Conservation (phyloP, 1,140 invertebrate genomes). For the Onthophagus taurus region DNA sequence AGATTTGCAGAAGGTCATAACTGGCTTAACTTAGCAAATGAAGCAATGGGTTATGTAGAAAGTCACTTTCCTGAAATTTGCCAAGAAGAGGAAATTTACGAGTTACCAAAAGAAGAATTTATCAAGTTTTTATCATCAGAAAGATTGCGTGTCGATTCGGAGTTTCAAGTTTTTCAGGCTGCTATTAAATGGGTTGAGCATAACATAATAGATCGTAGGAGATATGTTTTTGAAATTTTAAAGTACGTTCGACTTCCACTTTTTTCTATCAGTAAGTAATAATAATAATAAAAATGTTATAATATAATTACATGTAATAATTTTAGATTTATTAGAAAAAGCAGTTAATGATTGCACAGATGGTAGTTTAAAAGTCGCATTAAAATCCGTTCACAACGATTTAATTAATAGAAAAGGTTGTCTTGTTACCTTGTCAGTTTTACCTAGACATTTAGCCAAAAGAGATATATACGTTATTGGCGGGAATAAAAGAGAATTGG, state of each 20-base stretch:
- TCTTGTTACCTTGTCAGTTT: slow-evolving; percentile 62
- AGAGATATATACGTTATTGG: slow-evolving; percentile 86
- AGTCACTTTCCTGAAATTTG: slow-evolving; percentile 75
- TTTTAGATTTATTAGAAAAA: slow-evolving; percentile 60
- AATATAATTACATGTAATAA: slow-evolving; percentile 10
- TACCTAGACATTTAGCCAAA: slow-evolving; percentile 71
- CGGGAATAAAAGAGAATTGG: slow-evolving; percentile 75
- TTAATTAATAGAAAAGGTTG: slow-evolving; percentile 67
- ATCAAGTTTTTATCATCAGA: slow-evolving; percentile 77
- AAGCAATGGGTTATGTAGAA: slow-evolving; percentile 76
- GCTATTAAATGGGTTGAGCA: slow-evolving; percentile 85
- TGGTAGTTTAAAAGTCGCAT: slow-evolving; percentile 67
- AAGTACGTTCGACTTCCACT: slow-evolving; percentile 75
- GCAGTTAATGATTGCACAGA: slow-evolving; percentile 73
- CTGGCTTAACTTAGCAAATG: slow-evolving; percentile 67
- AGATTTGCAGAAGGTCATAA: slow-evolving; percentile 91
- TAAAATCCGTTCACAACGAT: slow-evolving; percentile 74
- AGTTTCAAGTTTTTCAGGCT: slow-evolving; percentile 86
- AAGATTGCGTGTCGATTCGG: slow-evolving; percentile 80
- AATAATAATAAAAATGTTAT: not conserved
- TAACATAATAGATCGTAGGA: slow-evolving; percentile 66
- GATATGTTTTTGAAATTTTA: slow-evolving; percentile 81
- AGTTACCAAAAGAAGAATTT: slow-evolving; percentile 72
- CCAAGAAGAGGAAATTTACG: slow-evolving; percentile 82
- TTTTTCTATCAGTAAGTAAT: slow-evolving; percentile 55